Percentiles rank a stretch among this genome's conserved stretches.
Conservation (phyloP, 2,888 invertebrate species). For the Pandemis cinnamomeana region DNA sequence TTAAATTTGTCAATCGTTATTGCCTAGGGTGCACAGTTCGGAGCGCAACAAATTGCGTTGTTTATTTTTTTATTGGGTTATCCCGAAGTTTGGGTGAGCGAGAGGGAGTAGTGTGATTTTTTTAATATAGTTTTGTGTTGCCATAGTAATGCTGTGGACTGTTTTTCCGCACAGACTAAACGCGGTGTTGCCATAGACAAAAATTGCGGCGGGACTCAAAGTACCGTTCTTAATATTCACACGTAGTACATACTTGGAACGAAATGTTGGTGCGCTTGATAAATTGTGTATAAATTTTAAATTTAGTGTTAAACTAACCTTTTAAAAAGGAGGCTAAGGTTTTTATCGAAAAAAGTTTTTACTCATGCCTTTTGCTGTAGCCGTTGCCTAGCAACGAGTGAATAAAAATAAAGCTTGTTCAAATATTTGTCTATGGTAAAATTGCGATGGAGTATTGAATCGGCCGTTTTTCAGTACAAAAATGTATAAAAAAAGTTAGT, state of each 20-base stretch:
- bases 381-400: not conserved
- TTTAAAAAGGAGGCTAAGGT: slow-evolving; percentile 24
- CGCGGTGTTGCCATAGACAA: slow-evolving; percentile 25
- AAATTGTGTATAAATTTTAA: slow-evolving; percentile 3
- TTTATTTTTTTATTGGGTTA: no score
- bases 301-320: not conserved
- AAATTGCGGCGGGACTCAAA: slow-evolving; percentile 3
- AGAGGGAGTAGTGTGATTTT: no score
- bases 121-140: no score
- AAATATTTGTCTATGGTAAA: slow-evolving; percentile 45
- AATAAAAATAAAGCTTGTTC: slow-evolving; percentile 8
- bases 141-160: not conserved
- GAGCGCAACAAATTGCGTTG: no score
- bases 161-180: not conserved
- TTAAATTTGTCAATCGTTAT: no score
- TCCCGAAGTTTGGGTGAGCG: no score
- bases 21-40: no score
- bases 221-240: not conserved
- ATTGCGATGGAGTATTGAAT: slow-evolving; percentile 50
- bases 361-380: slow-evolving; percentile 3
- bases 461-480: slow-evolving; percentile 80
- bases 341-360: not conserved
- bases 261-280: slow-evolving; percentile 3
- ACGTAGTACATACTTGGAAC: slow-evolving; percentile 4
- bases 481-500: slow-evolving; percentile 61